A percentile compares a stretch with the other conserved stretches of the same genome.
Conservation (phyloP, 2,888 invertebrate species). For the Eupithecia insigniata region DNA sequence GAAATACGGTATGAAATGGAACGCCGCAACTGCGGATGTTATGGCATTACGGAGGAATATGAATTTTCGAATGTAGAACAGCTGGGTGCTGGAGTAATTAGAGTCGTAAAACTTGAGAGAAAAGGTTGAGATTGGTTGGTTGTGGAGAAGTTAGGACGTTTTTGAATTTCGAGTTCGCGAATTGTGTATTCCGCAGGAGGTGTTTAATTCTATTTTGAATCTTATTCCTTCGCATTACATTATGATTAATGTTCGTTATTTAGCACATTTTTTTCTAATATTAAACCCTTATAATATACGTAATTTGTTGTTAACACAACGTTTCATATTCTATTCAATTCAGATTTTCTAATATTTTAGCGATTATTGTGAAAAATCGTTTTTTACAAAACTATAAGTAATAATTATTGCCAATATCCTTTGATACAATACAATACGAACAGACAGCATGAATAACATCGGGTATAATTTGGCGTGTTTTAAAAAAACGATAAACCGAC, state of each 20-base stretch:
- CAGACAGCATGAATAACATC: not conserved
- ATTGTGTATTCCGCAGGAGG: conserved; percentile 23
- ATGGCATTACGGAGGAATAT: conserved; percentile 23
- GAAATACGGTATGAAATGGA: conserved; percentile 21
- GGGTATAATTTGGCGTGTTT: too few species aligned
- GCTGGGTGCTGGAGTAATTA: conserved; percentile 14
- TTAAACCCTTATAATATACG: not conserved
- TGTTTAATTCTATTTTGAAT: conserved; percentile 31
- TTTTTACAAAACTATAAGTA: not conserved
- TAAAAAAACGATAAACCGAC: too few species aligned
- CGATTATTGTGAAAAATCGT: not conserved
- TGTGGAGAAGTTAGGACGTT: conserved; percentile 3
- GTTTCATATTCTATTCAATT: too few species aligned
- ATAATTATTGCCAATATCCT: not conserved
- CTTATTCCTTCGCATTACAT: conserved; percentile 27
- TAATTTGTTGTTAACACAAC: not conserved
- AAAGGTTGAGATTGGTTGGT: conserved; percentile 8
- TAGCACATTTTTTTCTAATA: conserved; percentile 14
- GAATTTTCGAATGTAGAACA: conserved; percentile 24
- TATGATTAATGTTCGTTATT: conserved; percentile 30
- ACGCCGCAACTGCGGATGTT: conserved; percentile 20
- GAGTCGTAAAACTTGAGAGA: not conserved
- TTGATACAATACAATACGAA: not conserved
- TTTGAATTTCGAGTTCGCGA: conserved; percentile 8
- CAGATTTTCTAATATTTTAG: not conserved